Percentiles rank a stretch among this genome's conserved stretches.
Evolutionary conservation across 2,888 invertebrate species (phyloP).

Genomic region (Bombylius major): DNA sequence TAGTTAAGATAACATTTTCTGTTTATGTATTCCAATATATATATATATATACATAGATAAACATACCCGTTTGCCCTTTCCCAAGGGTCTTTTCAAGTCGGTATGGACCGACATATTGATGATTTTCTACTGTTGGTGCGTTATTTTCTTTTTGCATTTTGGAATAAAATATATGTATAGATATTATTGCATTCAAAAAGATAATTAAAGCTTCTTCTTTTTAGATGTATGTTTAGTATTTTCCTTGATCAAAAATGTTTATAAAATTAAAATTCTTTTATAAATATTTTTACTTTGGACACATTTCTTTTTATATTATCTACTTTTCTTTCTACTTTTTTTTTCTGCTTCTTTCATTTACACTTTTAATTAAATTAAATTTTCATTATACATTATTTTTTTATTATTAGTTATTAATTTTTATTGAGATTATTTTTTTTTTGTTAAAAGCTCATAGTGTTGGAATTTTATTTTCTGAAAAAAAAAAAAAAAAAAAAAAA

Average conservation of each 20-base stretch:
- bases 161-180: constrained; percentile 3
- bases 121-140: constrained; percentile 50
- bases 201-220: neutral
- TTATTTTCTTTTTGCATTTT: constrained; percentile 41
- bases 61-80: constrained; percentile 96
- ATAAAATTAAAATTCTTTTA: neutral
- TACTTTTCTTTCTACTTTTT: too few relatives aligned
- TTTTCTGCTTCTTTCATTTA: too few relatives aligned
- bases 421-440: too few relatives aligned
- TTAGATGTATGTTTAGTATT: neutral
- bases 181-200: neutral
- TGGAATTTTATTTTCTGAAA: too few relatives aligned
- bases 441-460: too few relatives aligned
- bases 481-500: too few relatives aligned
- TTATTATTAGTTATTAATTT: too few relatives aligned
- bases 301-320: too few relatives aligned
- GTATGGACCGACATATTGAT: constrained; percentile 97
- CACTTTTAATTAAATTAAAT: too few relatives aligned
- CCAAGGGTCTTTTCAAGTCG: constrained; percentile 97
- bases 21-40: too few relatives aligned
- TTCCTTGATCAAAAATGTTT: neutral
- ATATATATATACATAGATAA: neutral
- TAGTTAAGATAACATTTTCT: too few relatives aligned
- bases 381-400: too few relatives aligned
- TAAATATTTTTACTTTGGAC: neutral